Evolutionary conservation across 1,140 invertebrate species (phyloP), one percentile per base, ranked within the genome.

Genomic region (Oscheius sp.): DNA sequence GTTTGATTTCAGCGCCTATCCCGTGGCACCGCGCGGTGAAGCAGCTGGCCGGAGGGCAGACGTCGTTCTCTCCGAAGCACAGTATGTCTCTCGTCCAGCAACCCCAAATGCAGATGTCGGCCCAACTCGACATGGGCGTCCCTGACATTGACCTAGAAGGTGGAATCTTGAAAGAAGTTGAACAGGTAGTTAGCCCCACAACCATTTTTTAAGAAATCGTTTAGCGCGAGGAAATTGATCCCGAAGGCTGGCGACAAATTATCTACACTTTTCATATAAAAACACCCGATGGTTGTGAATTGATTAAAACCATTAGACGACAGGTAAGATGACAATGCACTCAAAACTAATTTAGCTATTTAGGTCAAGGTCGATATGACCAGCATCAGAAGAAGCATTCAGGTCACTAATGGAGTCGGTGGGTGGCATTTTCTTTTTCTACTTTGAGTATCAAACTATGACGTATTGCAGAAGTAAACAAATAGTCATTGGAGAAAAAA

Each of bases 21-120:
- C 49, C 49, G 49, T 55, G 49, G 49, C 49, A 55, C 28, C 49
- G 49, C 49, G 49, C 49, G 23, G 23, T 55, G 15, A 55, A 55
- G 49, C 49, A 55, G 49, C 49, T 55, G 49, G 49, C 49, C 4
- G 49, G 49, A 20, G 49, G 49, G 7, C 49, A 55, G 49, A 55
- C 49, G 49, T 13, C 49, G 49, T 55, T 13, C 23, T 10, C 10
- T 10, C 49, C 49, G 15, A 20, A 15, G 7, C 15, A 23, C 7
- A 55, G 4, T 4, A 55, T 55, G 49, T 55, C 49, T 15, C 49
- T 55, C 7, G 49, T 55, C 4, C 49, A 55, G 49, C 49, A 55
- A 23, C 7, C 49, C 28, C 49, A 15, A 23, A 7, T 55, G 7
- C 49, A 55, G 7, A 26, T 26, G 4, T 13, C 28, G 49, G 49